Base-by-base conservation (phyloP, 2,888 invertebrate species). In the Myopa testacea region DNA sequence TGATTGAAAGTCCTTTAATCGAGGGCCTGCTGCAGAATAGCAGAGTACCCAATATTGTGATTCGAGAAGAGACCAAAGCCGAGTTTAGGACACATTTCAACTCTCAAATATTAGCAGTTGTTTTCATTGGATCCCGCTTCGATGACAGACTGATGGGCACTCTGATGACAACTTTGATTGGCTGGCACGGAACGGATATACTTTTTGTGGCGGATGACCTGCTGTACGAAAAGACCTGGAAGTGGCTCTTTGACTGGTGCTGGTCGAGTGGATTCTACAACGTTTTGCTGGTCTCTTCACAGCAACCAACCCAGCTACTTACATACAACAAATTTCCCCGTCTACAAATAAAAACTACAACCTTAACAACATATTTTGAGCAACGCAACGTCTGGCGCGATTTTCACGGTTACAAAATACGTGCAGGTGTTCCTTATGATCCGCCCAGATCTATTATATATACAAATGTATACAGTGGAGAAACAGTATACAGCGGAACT, bases 391-490 rank as follows among this genome's bases (percentile, higher is more conserved):
- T 34, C 4, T 14, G 19, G 5, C 38, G 0, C 4, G 16, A 76
- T 45, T 34, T 62, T n/a, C 76, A 71, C 14, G 76, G 78, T 5
- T 78, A 74, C 69, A 26, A 38, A 14, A 55, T 78, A 55, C 72
- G 65, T 19, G 58, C 52, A 14, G 70, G 58, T 65, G 68, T 70
- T 34, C 68, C 52, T 19, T 52, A 73, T 55, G 76, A 78, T 65
- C 78, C 78, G 16, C 78, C 78, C 1, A 38, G 70, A 34, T n/a
- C 76, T 7, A 69, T 76, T 37, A 73, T 78, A 4, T 78, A 78
- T 26, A 40, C 26, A 26, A 70, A 34, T 34, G 37, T 58, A 14
- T n/a, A 60, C 8, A 12, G n/a, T 10, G 26, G 26, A 3, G 63
- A 78, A 50, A 16, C 58, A 19, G 50, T 58, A 7, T 74, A 37